Conservation (phyloP, 2,113 vertebrate genomes). For the Jaculus jaculus region DNA sequence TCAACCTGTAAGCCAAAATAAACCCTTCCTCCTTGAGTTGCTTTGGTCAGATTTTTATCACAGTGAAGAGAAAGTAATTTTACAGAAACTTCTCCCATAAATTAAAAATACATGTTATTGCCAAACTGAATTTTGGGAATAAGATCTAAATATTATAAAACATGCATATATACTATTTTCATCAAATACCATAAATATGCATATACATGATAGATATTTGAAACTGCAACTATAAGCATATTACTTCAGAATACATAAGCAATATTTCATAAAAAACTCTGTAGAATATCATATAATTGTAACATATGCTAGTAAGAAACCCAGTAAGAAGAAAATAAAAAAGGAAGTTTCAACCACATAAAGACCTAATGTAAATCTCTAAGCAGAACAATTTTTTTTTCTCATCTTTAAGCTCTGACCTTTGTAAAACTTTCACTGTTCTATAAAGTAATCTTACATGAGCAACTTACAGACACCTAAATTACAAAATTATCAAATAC, state of each 20-base stretch:
- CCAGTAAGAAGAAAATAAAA: background rate
- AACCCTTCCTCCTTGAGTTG: too few relatives aligned
- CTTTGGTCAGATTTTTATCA: too few relatives aligned
- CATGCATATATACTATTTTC: conserved; percentile 46
- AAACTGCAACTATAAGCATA: background rate
- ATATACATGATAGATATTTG: background rate
- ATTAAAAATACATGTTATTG: conserved; percentile 41
- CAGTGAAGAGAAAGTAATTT: too few relatives aligned
- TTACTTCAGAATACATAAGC: conserved; percentile 21
- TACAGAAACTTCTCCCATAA: conserved; percentile 29
- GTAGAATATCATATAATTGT: background rate
- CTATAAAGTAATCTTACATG: conserved; percentile 38
- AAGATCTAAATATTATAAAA: conserved; percentile 31
- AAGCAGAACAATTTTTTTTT: conserved; percentile 57
- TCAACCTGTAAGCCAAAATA: too few relatives aligned
- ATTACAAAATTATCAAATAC: background rate
- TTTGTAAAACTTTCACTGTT: conserved; percentile 31
- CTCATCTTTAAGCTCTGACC: conserved; percentile 47
- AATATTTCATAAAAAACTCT: conserved; percentile 31
- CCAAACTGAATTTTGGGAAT: conserved; percentile 5
- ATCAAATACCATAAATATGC: conserved; percentile 29
- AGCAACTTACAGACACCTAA: conserved; percentile 16
- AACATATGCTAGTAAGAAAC: conserved; percentile 56
- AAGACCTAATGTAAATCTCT: conserved; percentile 40
- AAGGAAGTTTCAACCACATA: conserved; percentile 23